phyloP scores from a whole-genome alignment of 2,797 vertebrate genomes.

The Garrulus glandarius region DNA sequence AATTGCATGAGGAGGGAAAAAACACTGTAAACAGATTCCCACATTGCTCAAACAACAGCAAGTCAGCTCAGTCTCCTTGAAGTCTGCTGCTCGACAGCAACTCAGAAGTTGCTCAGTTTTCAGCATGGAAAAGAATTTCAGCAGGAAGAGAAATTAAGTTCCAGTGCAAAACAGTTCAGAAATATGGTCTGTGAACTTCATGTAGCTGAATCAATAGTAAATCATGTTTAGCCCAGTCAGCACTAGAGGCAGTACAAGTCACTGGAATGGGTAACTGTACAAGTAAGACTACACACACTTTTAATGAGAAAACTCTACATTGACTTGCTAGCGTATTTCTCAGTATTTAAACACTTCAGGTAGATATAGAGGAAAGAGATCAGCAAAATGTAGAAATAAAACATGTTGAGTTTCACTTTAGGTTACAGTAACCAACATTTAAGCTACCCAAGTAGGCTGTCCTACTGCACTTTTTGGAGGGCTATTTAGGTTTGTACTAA shows the following conservation, averaged over 20 bases:
- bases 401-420: not conserved
- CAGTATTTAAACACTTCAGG: not conserved
- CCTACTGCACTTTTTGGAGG: not conserved
- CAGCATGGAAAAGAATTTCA: not conserved
- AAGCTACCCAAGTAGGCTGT: not conserved
- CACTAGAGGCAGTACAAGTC: not conserved
- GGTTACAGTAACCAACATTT: not conserved
- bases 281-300: not conserved
- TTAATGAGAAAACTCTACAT: not conserved
- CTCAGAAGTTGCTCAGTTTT: not conserved
- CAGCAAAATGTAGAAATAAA: not conserved
- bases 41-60: not conserved
- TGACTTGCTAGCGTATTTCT: not conserved
- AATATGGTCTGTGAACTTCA: not conserved
- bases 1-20: not conserved
- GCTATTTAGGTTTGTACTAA: not conserved
- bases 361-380: not conserved
- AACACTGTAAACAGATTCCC: not conserved
- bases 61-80: not conserved
- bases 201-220: not conserved
- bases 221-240: not conserved
- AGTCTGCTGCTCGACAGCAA: not conserved
- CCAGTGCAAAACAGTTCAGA: not conserved
- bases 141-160: not conserved
- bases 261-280: not conserved